A percentile compares a stretch with the other conserved stretches of the same genome.
phyloP scores from a whole-genome alignment of 64 coral and sea anemone genomes.

The Platygyra sinensis region DNA sequence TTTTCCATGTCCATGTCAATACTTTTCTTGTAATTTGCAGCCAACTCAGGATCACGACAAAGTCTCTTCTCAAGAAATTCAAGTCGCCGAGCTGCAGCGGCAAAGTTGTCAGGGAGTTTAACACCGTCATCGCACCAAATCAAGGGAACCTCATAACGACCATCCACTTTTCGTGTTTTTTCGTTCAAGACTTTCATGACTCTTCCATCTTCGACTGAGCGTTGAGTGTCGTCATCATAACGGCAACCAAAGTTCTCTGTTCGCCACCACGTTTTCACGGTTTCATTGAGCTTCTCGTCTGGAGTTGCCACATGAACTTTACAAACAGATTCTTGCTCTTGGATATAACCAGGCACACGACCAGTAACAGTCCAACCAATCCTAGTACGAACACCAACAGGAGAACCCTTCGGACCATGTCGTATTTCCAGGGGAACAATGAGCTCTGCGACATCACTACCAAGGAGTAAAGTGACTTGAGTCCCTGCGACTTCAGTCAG shows the following conservation, averaged over 20 bases:
- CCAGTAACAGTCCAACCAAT: constrained; percentile 41
- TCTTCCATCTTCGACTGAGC: constrained; percentile 33
- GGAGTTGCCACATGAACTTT: constrained; percentile 30
- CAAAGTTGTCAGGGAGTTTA: not conserved
- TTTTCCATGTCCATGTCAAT: constrained; percentile 18
- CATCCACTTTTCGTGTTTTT: constrained; percentile 2
- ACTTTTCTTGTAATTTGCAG: not conserved
- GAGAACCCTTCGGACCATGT: not conserved
- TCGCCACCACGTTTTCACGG: not conserved
- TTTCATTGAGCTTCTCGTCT: not conserved
- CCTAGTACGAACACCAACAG: constrained; percentile 19
- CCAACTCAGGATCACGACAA: constrained; percentile 1
- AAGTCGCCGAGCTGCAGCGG: not conserved
- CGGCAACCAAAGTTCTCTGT: constrained; percentile 36
- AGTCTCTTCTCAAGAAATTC: constrained; percentile 24
- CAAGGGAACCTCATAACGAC: constrained; percentile 30
- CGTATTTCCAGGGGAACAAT: constrained; percentile 32
- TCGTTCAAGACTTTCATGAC: constrained; percentile 30
- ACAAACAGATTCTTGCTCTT: constrained; percentile 2
- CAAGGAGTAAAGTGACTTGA: constrained; percentile 30
- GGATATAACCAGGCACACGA: constrained; percentile 14
- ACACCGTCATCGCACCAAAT: not conserved
- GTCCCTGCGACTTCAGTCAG: constrained; percentile 7
- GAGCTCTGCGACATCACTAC: constrained; percentile 27
- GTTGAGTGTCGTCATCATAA: constrained; percentile 6